Evolutionary conservation across 2,888 invertebrate species (phyloP).

Genomic region (Octonoba sinensis): DNA sequence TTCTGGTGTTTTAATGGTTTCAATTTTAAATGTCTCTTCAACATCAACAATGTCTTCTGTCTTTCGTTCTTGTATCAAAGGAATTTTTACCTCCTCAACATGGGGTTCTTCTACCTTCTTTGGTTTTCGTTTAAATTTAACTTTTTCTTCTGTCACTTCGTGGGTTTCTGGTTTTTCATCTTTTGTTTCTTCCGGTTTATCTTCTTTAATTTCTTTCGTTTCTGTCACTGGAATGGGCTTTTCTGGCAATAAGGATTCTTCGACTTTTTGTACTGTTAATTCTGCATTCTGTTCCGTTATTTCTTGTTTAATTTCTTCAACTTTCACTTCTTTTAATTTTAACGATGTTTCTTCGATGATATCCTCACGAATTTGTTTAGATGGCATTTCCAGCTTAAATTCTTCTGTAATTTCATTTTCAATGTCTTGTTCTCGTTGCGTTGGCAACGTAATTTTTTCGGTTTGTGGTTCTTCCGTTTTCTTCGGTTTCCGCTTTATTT

Average conservation of each 20-base stretch:
- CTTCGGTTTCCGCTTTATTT: slow-evolving; percentile 75
- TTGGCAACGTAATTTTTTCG: slow-evolving; percentile 44
- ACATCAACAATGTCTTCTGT: slow-evolving; percentile 31
- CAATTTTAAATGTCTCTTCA: slow-evolving; percentile 44
- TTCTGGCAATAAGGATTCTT: slow-evolving; percentile 18
- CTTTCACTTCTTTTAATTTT: slow-evolving; percentile 34
- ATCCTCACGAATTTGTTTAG: neutral
- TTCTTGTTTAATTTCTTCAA: neutral
- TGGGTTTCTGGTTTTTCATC: slow-evolving; percentile 18
- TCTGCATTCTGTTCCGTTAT: slow-evolving; percentile 21
- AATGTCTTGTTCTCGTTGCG: slow-evolving; percentile 8
- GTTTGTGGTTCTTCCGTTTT: slow-evolving; percentile 69
- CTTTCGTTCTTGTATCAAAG: neutral
- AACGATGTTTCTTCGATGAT: slow-evolving; percentile 33
- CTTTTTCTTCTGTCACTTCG: slow-evolving; percentile 69
- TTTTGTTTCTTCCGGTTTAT: slow-evolving; percentile 16
- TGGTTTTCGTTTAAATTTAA: slow-evolving; percentile 74
- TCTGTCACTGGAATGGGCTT: slow-evolving; percentile 1
- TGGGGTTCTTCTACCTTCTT: slow-evolving; percentile 30
- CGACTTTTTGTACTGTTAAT: slow-evolving; percentile 25
- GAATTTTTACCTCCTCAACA: slow-evolving; percentile 19
- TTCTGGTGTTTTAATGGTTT: slow-evolving; percentile 31
- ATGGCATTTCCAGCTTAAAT: slow-evolving; percentile 17
- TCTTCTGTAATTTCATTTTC: slow-evolving; percentile 13
- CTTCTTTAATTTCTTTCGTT: slow-evolving; percentile 8